Conservation (phyloP, 2,797 vertebrate genomes). For the Hephaestus fuliginosus region DNA sequence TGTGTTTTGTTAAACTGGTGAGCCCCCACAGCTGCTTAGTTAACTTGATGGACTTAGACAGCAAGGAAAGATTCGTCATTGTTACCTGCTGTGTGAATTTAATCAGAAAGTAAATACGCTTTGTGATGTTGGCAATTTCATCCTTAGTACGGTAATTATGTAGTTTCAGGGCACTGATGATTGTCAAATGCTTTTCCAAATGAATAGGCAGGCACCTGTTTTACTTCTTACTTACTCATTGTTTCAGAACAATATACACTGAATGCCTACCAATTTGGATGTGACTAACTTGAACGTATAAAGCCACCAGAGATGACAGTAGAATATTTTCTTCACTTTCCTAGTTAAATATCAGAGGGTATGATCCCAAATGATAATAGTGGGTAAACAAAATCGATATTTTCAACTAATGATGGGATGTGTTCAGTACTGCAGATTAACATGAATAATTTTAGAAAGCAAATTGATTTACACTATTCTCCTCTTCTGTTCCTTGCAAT, state of each 20-base stretch:
- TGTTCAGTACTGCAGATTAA: background rate
- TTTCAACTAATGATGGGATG: background rate
- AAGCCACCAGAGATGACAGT: background rate
- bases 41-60: conserved; percentile 20
- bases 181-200: conserved; percentile 1
- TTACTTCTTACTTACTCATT: background rate
- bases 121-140: conserved; percentile 23
- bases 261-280: background rate
- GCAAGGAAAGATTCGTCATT: conserved; percentile 1
- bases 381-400: background rate
- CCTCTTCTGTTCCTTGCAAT: background rate
- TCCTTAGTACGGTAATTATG: background rate
- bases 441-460: background rate
- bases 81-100: conserved; percentile 24
- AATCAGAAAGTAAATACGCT: conserved; percentile 28
- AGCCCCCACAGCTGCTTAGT: conserved; percentile 3
- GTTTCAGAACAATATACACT: conserved; percentile 3
- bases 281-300: background rate
- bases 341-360: background rate
- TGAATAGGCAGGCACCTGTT: background rate
- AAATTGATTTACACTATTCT: background rate
- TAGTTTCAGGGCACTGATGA: conserved; percentile 14
- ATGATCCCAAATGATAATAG: background rate
- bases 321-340: background rate
- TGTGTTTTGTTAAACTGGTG: conserved; percentile 8